These are phyloP conservation scores for Todiramphus chloris DNA, from an alignment of 2,113 vertebrate genomes.

Conservation along the genomic window DNA sequence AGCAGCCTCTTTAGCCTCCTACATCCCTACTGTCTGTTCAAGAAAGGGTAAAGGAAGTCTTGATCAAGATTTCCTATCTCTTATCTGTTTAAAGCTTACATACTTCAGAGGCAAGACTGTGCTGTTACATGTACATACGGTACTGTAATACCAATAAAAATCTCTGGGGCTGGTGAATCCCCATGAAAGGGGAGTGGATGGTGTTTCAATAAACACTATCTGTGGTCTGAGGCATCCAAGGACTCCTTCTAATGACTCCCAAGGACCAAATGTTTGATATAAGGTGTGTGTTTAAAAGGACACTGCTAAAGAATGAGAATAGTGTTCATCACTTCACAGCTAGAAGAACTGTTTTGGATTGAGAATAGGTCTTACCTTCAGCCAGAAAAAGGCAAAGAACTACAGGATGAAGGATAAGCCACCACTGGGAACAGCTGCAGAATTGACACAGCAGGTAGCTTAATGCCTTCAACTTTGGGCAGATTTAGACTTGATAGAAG, in stretches of 20 bases:
- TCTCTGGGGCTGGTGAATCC: background rate
- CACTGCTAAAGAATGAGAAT: background rate
- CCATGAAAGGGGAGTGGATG: background rate
- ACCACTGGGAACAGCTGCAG: background rate
- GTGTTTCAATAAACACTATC: background rate
- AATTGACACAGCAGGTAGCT: background rate
- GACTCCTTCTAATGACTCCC: background rate
- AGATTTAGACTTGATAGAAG: background rate
- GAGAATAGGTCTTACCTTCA: background rate
- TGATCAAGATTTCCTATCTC: background rate
- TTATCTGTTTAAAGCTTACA: background rate
- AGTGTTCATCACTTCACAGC: background rate
- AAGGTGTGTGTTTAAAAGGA: background rate
- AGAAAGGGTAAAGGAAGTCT: background rate
- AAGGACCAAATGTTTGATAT: background rate
- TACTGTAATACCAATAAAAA: background rate
- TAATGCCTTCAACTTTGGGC: background rate
- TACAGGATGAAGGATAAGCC: background rate
- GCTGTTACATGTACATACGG: background rate
- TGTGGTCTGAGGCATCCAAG: background rate
- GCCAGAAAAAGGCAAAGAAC: background rate
- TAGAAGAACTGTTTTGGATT: background rate
- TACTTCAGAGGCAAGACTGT: background rate
- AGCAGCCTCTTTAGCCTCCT: background rate
- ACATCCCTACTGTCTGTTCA: background rate